phyloP scores from a whole-genome alignment of 2,797 vertebrate genomes.

The Orientallactaga sibirica region DNA sequence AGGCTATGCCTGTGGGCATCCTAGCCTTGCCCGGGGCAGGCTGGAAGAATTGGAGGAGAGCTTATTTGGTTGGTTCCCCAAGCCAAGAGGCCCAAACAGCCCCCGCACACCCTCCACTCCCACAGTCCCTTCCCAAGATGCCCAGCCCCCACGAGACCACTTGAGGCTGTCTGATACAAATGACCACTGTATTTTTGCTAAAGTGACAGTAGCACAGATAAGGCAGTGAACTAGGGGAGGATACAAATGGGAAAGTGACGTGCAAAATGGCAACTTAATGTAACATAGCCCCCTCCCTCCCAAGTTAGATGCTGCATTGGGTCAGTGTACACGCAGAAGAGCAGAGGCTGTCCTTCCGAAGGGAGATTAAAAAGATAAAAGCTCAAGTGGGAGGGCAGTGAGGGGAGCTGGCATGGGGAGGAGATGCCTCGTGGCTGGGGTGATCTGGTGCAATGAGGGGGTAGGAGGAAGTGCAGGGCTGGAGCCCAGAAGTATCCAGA shows the following conservation, averaged over 20 bases:
- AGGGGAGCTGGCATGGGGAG: neutral
- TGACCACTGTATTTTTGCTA: constrained; percentile 73
- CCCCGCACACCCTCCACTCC: neutral
- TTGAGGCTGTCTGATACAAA: constrained; percentile 63
- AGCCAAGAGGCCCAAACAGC: neutral
- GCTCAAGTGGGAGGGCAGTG: neutral
- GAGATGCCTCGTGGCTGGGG: fast-evolving
- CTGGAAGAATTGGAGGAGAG: neutral
- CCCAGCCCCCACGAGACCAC: neutral
- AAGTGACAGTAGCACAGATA: constrained; percentile 74
- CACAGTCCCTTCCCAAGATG: neutral
- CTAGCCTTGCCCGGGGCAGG: neutral
- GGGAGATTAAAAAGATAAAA: constrained; percentile 21
- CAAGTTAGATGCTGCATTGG: neutral
- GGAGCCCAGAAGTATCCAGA: too few species aligned
- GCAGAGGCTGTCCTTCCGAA: neutral
- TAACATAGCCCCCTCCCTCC: neutral
- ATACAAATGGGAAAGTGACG: neutral
- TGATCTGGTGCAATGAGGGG: neutral
- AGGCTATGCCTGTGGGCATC: neutral
- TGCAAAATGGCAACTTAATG: constrained; percentile 58
- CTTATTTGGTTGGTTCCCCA: neutral
- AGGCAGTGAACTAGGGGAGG: constrained; percentile 67
- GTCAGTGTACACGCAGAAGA: constrained; percentile 6
- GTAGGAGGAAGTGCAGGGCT: neutral